Conservation (phyloP, 2,888 invertebrate genomes). For the Cerastoderma edule region DNA sequence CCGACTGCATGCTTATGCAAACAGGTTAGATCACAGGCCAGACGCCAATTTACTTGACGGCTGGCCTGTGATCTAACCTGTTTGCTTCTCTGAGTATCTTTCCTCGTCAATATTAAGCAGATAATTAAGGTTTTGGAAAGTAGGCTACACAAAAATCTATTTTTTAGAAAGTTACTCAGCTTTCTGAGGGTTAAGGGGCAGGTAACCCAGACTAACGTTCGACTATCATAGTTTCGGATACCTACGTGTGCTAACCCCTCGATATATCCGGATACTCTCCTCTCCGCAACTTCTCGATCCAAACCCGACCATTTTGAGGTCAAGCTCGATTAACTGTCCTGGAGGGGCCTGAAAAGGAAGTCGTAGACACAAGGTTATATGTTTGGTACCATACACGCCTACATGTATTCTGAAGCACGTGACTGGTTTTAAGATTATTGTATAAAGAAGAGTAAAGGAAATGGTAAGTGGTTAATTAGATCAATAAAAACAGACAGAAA, state of each 20-base stretch:
- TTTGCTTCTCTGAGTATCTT: too few species aligned
- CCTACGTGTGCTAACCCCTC: conserved; percentile 40
- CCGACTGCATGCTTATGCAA: too few species aligned
- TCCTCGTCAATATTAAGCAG: too few species aligned
- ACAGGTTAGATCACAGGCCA: too few species aligned
- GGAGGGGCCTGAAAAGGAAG: conserved; percentile 37
- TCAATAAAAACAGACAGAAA: neutral
- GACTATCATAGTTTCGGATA: too few species aligned
- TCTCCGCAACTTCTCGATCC: conserved; percentile 40
- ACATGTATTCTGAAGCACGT: neutral
- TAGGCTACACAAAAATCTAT: too few species aligned
- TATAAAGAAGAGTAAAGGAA: neutral
- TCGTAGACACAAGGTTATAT: neutral
- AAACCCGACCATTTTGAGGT: conserved; percentile 38
- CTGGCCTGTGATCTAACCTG: too few species aligned
- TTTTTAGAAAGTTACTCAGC: too few species aligned
- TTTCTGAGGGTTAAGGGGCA: too few species aligned
- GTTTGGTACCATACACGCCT: neutral
- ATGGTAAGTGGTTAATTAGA: neutral
- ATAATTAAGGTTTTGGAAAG: too few species aligned
- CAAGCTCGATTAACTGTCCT: conserved; percentile 31
- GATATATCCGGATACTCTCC: conserved; percentile 43
- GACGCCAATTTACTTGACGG: too few species aligned
- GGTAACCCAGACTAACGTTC: too few species aligned
- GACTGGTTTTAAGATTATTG: neutral